Percentiles rank a stretch among this genome's conserved stretches.
Evolutionary conservation across 2,113 vertebrate species (phyloP).

Genomic region (Tauraco erythrolophus): DNA sequence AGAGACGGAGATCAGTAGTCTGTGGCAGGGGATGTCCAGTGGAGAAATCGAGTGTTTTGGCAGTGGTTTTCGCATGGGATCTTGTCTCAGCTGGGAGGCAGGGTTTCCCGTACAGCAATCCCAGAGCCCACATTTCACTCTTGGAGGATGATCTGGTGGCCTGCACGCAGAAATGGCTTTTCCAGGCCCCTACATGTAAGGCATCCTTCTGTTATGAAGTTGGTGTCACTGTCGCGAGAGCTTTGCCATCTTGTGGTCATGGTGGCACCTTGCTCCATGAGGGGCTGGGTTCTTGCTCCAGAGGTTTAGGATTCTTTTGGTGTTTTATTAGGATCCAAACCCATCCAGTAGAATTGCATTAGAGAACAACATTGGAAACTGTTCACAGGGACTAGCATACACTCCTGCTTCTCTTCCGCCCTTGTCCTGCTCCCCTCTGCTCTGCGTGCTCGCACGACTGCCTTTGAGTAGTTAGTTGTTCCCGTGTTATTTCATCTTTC

Average conservation of each 20-base stretch:
- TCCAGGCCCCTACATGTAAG: neutral
- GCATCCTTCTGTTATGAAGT: neutral
- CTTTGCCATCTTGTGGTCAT: neutral
- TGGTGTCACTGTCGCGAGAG: fast-evolving
- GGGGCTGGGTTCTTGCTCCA: neutral
- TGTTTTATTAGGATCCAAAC: neutral
- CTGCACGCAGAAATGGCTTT: neutral
- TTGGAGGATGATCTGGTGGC: neutral
- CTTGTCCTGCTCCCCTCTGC: neutral
- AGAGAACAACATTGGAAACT: neutral
- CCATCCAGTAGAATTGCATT: neutral
- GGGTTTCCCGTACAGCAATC: neutral
- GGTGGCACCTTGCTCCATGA: neutral
- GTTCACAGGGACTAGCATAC: neutral
- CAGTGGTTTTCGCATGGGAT: neutral
- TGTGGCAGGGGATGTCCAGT: neutral
- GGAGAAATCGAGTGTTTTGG: neutral
- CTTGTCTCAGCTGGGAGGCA: neutral
- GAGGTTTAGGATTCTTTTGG: neutral
- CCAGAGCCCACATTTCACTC: neutral
- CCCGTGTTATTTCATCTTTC: neutral
- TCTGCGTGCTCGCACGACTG: fast-evolving
- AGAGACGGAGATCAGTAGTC: neutral
- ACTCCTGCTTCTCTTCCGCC: neutral
- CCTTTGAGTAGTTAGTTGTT: neutral